phyloP scores from a whole-genome alignment of 2,113 vertebrate genomes.

The Hippocampus barbouri region DNA sequence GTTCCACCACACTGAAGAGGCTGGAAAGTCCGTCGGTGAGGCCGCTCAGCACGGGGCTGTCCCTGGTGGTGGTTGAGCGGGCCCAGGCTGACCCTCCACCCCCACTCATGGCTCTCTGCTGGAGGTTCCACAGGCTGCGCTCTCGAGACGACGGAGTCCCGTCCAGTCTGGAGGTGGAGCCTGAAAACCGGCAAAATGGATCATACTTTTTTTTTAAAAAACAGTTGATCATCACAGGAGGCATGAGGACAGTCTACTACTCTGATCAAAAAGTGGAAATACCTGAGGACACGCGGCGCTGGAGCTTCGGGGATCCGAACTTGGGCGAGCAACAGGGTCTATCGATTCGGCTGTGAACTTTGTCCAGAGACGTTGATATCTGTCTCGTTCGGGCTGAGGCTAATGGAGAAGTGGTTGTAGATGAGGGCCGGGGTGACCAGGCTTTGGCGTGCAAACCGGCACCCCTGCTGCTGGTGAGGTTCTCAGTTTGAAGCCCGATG shows the following conservation, averaged over 20 bases:
- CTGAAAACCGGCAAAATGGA: constrained; percentile 32
- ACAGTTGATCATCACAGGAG: not conserved
- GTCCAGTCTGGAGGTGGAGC: constrained; percentile 88
- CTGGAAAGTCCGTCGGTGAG: constrained; percentile 93
- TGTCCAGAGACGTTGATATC: constrained; percentile 93
- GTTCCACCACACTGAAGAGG: constrained; percentile 94
- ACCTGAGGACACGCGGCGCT: constrained; percentile 78
- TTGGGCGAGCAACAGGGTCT: constrained; percentile 95
- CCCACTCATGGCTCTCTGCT: constrained; percentile 81
- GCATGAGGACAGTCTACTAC: not conserved
- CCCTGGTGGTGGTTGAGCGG: constrained; percentile 93
- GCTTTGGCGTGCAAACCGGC: constrained; percentile 79
- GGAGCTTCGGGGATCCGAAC: constrained; percentile 92
- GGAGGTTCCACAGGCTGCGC: constrained; percentile 91
- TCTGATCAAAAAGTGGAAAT: not conserved
- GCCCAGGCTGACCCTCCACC: constrained; percentile 95
- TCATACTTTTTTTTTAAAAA: not conserved
- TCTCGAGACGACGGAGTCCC: constrained; percentile 76
- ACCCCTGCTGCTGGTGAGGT: constrained; percentile 59
- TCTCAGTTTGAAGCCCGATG: constrained; percentile 87
- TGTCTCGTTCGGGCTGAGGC: constrained; percentile 86
- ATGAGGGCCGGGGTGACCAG: constrained; percentile 84
- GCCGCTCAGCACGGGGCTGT: constrained; percentile 91
- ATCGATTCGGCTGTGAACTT: constrained; percentile 90
- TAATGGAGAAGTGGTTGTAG: constrained; percentile 70